Percentiles rank a stretch among this genome's conserved stretches.
Conservation (phyloP, 2,113 vertebrate genomes). For the Trochalopteron elliotii region DNA sequence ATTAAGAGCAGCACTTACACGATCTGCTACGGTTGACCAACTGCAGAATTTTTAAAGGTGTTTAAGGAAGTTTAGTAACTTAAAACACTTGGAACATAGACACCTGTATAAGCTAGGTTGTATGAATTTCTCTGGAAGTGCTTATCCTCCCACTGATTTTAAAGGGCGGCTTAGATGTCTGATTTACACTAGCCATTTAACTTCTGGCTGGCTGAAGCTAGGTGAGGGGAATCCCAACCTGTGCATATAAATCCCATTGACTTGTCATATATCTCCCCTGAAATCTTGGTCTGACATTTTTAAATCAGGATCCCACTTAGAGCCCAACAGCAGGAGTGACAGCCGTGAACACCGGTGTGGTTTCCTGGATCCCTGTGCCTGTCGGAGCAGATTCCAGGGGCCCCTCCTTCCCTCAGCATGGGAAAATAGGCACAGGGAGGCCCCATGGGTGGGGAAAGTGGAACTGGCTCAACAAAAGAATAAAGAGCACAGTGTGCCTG, state of each 20-base stretch:
- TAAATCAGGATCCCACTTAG: background rate
- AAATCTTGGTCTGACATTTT: background rate
- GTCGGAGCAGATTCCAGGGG: constrained; percentile 3
- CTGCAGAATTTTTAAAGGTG: background rate
- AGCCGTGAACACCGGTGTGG: rapidly evolving
- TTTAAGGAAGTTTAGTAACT: background rate
- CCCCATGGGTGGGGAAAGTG: background rate
- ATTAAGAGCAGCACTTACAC: background rate
- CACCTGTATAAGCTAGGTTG: background rate
- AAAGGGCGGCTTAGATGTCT: background rate
- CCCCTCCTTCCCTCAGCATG: constrained; percentile 6
- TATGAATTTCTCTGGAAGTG: background rate
- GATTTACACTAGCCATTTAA: background rate
- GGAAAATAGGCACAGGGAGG: background rate
- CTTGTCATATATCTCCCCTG: background rate
- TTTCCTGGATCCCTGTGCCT: background rate
- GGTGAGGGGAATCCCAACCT: background rate
- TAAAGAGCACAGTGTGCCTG: constrained; percentile 8
- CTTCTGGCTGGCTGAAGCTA: background rate
- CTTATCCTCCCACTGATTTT: background rate
- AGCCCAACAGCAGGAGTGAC: background rate
- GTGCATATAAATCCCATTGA: background rate
- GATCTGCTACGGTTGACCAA: rapidly evolving
- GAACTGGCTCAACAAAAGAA: constrained; percentile 3
- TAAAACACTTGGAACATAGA: background rate